Evolutionary conservation across 1,140 invertebrate species (phyloP).

Genomic region (Harpegnathos saltator): DNA sequence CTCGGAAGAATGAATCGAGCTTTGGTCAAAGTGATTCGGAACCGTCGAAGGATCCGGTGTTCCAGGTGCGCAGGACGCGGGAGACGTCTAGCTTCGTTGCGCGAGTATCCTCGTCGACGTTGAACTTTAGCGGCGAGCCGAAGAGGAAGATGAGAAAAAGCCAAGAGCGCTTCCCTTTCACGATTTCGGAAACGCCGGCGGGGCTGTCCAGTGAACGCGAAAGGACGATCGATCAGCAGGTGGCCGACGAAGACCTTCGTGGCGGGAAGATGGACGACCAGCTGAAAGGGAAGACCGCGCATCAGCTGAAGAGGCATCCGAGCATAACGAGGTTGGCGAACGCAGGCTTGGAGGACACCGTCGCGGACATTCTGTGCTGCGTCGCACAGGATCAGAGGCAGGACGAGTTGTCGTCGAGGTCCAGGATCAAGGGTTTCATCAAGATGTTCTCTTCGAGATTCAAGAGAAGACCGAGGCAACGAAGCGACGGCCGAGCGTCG

Average conservation of each 20-base stretch:
- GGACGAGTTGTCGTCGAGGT: constrained; percentile 14
- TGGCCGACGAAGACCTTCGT: neutral
- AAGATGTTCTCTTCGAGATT: constrained; percentile 57
- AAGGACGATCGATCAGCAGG: constrained; percentile 1
- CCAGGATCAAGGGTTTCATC: constrained; percentile 57
- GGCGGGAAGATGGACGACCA: neutral
- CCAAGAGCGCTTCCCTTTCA: constrained; percentile 79
- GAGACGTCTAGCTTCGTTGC: constrained; percentile 21
- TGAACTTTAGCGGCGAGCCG: constrained; percentile 64
- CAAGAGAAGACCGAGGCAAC: constrained; percentile 16
- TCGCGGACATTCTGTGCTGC: constrained; percentile 65
- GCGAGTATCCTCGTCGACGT: constrained; percentile 62
- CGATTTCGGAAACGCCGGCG: constrained; percentile 72
- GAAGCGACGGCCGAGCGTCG: neutral
- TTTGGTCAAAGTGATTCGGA: constrained; percentile 18
- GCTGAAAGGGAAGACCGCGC: constrained; percentile 7
- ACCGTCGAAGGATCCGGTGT: constrained; percentile 36
- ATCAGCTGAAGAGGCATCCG: constrained; percentile 66
- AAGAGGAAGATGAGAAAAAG: constrained; percentile 65
- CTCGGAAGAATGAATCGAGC: neutral
- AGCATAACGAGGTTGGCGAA: constrained; percentile 71
- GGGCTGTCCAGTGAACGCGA: constrained; percentile 50
- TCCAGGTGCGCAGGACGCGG: constrained; percentile 44
- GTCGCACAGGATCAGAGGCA: constrained; percentile 38
- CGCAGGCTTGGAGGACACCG: constrained; percentile 58